Evolutionary conservation across 2,888 invertebrate genomes (phyloP), one percentile per base, ranked within the genome.

Genomic region (Trachelus tabidus): DNA sequence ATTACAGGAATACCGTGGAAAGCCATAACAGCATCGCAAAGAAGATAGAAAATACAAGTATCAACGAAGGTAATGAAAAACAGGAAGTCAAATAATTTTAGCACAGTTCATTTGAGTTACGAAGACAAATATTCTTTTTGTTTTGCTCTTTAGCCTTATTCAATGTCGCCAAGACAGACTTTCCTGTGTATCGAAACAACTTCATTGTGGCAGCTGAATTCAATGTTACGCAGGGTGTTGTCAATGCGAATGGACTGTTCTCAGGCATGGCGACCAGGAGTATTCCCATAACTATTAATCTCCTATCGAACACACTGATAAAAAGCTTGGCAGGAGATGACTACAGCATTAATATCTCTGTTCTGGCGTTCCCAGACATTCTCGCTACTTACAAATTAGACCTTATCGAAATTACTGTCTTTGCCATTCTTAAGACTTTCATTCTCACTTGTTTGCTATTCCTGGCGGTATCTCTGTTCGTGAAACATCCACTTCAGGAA

Each of bases 401-500:
- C 1, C 37, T 73, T 30, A 74, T 81, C 11, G 79, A 83, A 9
- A 71, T 31, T 71, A 12, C 11, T 33, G 0, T 23, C 31, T 3
- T 31, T n/a, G 4, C 71, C 12, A 0, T 3, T 31, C 6, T 73
- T 15, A 40, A 76, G 68, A 69, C 92, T 85, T 88, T 92, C 75
- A 90, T 88, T 92, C 92, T 91, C 12, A 68, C 77, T 73, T 56
- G 56, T 87, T 91, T 89, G 75, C 83, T 92, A 23, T 85, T 93
- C 12, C 87, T 93, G 34, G 90, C 94, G n/a, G 85, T 92, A 31
- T 91, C 93, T 0, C 92, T 94, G 83, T 94, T 94, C 80, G 92
- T 94, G 1, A 89, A 94, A 0, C 93, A 96, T 78, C 94, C 95
- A 4, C 93, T 94, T 82, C 92, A 92, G 77, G 96, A 97, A 90